Evolutionary conservation across 2,113 vertebrate species (phyloP).

Genomic region (Embiotoca jacksoni): DNA sequence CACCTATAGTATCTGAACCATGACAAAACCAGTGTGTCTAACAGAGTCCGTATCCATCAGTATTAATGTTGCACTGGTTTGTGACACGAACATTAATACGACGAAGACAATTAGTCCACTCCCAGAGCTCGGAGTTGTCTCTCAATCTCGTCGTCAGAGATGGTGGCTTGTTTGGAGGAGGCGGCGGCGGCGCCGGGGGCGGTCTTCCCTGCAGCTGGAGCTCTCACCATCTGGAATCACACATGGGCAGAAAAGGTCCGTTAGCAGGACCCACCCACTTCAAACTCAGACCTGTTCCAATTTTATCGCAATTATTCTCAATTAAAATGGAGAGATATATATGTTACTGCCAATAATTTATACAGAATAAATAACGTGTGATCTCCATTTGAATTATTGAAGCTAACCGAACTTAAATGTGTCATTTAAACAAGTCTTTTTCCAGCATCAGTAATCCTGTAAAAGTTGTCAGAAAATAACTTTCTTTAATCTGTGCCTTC

Average conservation of each 20-base stretch:
- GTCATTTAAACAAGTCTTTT: background rate
- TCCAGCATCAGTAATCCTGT: background rate
- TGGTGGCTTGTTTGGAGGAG: conserved; percentile 86
- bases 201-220: conserved; percentile 90
- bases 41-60: conserved; percentile 52
- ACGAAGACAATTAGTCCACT: conserved; percentile 87
- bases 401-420: background rate
- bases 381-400: background rate
- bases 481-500: background rate
- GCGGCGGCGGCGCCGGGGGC: conserved; percentile 89
- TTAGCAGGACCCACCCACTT: background rate
- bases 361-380: background rate
- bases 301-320: background rate
- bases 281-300: conserved; percentile 8
- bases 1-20: conserved; percentile 35
- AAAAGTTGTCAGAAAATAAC: background rate
- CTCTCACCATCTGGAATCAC: conserved; percentile 92
- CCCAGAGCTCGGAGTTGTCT: conserved; percentile 95
- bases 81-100: conserved; percentile 26
- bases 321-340: background rate
- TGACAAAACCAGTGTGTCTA: conserved; percentile 33
- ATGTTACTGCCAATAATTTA: background rate
- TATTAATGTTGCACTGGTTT: conserved; percentile 43
- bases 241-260: background rate
- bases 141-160: conserved; percentile 98